phyloP scores from a whole-genome alignment of 2,888 invertebrate genomes.

The Lepidonotus clava region DNA sequence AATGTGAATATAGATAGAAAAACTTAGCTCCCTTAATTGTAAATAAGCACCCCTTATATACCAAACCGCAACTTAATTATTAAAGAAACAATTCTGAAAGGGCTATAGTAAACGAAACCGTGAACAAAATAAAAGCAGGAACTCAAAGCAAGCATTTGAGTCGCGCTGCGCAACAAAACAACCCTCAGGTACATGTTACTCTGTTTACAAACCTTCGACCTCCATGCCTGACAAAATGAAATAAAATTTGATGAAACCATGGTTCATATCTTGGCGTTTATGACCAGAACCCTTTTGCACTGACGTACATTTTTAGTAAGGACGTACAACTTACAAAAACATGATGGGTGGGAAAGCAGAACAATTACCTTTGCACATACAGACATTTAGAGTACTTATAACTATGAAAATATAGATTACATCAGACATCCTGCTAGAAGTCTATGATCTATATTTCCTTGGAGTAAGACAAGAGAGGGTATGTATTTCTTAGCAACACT shows the following conservation, averaged over 20 bases:
- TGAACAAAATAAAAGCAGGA: not conserved
- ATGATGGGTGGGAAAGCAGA: not conserved
- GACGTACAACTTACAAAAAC: not conserved
- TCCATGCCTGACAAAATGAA: not conserved
- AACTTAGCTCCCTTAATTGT: too few species aligned
- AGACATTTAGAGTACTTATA: not conserved
- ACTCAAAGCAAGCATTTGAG: not conserved
- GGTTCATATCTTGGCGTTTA: not conserved
- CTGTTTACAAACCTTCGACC: slow-evolving; percentile 22
- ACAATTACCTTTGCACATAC: not conserved
- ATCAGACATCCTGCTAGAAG: not conserved
- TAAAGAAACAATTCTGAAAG: not conserved
- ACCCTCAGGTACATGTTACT: not conserved
- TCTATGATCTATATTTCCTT: slow-evolving; percentile 34
- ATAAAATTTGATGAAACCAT: not conserved
- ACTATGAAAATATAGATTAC: slow-evolving; percentile 26
- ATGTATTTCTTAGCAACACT: too few species aligned
- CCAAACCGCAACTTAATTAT: too few species aligned
- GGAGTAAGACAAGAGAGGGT: not conserved
- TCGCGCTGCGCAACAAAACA: not conserved
- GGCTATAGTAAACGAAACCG: not conserved
- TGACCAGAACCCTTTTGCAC: not conserved
- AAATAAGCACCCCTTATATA: too few species aligned
- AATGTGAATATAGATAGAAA: too few species aligned
- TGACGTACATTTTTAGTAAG: not conserved